These are phyloP conservation scores for Lithophane socia DNA, from an alignment of 2,888 invertebrate species.

Conservation along the genomic window DNA sequence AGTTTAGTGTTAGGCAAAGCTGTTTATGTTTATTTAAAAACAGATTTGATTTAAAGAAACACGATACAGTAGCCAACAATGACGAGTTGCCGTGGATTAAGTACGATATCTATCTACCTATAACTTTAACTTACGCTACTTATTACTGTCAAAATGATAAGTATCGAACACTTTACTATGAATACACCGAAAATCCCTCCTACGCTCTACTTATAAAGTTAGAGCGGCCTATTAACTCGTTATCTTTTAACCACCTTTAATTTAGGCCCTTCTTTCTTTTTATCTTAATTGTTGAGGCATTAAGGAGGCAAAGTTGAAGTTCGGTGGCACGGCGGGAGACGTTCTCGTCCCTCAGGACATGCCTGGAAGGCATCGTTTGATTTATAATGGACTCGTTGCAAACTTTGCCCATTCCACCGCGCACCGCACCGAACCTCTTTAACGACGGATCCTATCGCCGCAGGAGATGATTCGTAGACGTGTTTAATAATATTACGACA, in stretches of 20 bases:
- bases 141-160: constrained; percentile 4
- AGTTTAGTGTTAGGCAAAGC: constrained; percentile 33
- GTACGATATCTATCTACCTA: neutral
- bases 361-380: constrained; percentile 90
- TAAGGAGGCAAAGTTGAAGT: constrained; percentile 89
- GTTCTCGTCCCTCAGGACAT: constrained; percentile 89
- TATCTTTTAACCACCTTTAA: constrained; percentile 90
- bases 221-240: constrained; percentile 87
- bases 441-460: constrained; percentile 89
- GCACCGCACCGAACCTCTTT: constrained; percentile 87
- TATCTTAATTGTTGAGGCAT: constrained; percentile 90
- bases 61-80: too few relatives aligned
- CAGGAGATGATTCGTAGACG: constrained; percentile 90
- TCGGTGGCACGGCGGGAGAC: constrained; percentile 85
- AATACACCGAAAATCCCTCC: constrained; percentile 45
- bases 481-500: constrained; percentile 90
- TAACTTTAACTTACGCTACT: neutral
- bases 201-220: constrained; percentile 78
- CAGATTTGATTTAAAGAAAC: constrained; percentile 1
- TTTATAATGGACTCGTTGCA: constrained; percentile 90
- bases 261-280: constrained; percentile 89
- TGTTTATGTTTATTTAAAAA: constrained; percentile 49
- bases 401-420: constrained; percentile 89
- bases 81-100: neutral
- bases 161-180: constrained; percentile 19